Base-by-base conservation (phyloP, 2,888 invertebrate species). In the Lasioglossum figueresi region DNA sequence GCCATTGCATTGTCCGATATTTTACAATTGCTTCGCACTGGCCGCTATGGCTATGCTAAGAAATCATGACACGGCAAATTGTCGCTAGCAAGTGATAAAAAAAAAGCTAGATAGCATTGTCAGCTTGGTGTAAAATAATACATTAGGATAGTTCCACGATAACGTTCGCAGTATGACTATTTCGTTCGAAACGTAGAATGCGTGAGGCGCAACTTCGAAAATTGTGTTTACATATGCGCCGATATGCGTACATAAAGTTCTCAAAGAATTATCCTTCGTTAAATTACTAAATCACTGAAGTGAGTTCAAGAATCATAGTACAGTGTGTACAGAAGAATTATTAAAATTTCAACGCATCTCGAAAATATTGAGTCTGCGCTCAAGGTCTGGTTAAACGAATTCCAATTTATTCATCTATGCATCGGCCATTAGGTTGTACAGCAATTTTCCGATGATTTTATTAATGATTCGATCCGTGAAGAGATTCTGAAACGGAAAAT, bases 11-110 rank as follows among this genome's bases (percentile, higher is more conserved):
- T 43, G 72, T 59, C 73, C 79, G 48, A 85, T 73, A 79, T 79
- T 74, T 71, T 80, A 75, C 82, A 82, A 85, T 85, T 85, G 74
- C 66, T 40, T 75, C 10, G 27, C 45, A 31, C 66, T 40, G 70
- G 16, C 16, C 45, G 16, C 14, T 45, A n/a, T n/a, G 16, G 16
- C 76, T 59, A 56, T 63, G 73, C 82, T 14, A 63, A 63, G 79
- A 79, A 82, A 82, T 79, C 85, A 70, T 78, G 79, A 63, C 52
- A 84, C 78, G 79, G 79, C 59, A 34, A 72, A 34, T 78, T n/a
- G 40, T 78, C 85, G 52, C 68, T 52, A 72, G 59, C 59, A 52
- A 34, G 59, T 10, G 76, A 82, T 76, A 72, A 37, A 82, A 78
- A 68, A 72, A 40, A 37, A 14, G 12, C 59, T 14, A 43, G 16